Evolutionary conservation across 64 coral and sea anemone species (phyloP), one percentile per base, ranked within the genome.

Genomic region (Catalaphyllia jardinei): DNA sequence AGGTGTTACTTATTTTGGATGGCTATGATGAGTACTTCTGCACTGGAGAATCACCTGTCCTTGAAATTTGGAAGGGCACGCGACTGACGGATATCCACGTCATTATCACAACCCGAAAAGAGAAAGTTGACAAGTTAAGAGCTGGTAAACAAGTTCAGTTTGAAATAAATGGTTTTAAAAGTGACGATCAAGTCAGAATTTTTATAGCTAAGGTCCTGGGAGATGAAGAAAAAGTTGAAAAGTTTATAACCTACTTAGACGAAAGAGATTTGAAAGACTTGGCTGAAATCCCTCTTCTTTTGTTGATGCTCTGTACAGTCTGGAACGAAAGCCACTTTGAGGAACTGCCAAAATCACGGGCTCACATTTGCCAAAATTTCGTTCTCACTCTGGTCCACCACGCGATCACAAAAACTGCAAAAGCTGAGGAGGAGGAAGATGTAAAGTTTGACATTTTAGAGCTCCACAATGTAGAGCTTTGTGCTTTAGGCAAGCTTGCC

Each of bases 401-500:
- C 69, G 1, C 12, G 52, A 33, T 77, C 24, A 17, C 20, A 77
- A 31, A 55, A 76, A 1, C 71, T 51, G n/a, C 57, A 11, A 52
- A 86, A 10, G 46, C 82, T 57, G 69, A 62, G 22, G 29, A 52
- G 46, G 73, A 29, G 2, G 65, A 27, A 31, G 31, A 55, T 73
- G 9, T 79, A 86, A 0, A 64, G n/a, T n/a, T n/a, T n/a, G n/a
- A n/a, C 4, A 17, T 35, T 35, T 35, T 35, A 35, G 33, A 35
- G 33, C 33, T 75, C 50, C 9, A 75, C 35, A 16, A 8, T 59
- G 79, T 83, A 9, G 22, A 86, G 10, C 80, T 92, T 0, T 52
- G 25, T 13, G 15, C 50, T 10, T 63, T 92, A 60, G 90, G 90
- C 59, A 52, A 86, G 72, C 38, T 92, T 86, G 90, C 90, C 11